Evolutionary conservation across 1,140 invertebrate species (phyloP), one percentile per base, ranked within the genome.

Genomic region (Microvelia longipes): DNA sequence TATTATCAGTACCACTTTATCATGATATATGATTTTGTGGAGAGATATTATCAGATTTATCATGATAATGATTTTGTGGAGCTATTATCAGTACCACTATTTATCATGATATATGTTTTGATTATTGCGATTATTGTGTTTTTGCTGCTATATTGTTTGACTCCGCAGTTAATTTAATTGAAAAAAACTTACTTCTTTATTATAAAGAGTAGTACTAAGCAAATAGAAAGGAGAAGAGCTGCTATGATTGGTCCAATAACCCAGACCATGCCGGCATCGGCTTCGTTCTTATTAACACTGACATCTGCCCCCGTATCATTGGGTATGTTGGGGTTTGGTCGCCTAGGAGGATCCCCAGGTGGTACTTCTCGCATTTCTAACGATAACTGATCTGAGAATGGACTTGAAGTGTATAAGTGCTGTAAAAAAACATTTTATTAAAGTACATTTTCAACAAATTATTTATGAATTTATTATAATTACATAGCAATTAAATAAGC

Each of bases 371-470:
- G 83, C 92, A 93, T 95, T 77, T 93, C 92, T 74, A 94, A 80
- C 5, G 92, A 90, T 30, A 94, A 83, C 75, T 86, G 89, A 79
- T 92, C 93, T 0, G 92, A 96, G 79, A 94, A 96, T 19, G 92
- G 93, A 78, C 93, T 97, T 63, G 93, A 97, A 0, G 94, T 97
- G 78, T 94, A 97, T 19, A 97, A 80, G 83, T 94, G 92, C 84
- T 83, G 73, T 27, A 77, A 73, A n/a, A 5, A 70, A 25, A 67
- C 24, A 72, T 60, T 69, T 1, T 64, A 35, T 24, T 25, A 27
- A 27, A 24, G 50, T 68, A 19, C 13, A 15, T n/a, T n/a, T n/a
- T n/a, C n/a, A n/a, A n/a, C n/a, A n/a, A 11, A 14, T 13, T 28
- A 67, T 28, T 67, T 14, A 64, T 30, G n/a, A n/a, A n/a, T n/a